phyloP scores from a whole-genome alignment of 2,888 invertebrate genomes.

The Pseudococcus longispinus region DNA sequence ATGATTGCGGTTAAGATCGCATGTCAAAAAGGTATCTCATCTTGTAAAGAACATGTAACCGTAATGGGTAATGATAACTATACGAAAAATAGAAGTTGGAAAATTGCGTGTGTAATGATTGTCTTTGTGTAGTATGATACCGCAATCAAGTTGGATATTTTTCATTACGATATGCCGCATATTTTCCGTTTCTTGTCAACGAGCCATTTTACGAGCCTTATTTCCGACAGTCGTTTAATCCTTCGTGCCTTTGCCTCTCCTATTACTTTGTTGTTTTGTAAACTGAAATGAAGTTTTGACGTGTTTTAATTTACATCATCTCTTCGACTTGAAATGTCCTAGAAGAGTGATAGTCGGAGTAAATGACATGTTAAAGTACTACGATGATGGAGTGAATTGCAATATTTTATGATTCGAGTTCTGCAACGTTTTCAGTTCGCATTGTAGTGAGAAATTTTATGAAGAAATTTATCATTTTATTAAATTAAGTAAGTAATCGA shows the following conservation, averaged over 20 bases:
- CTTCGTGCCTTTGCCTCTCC: slow-evolving; percentile 5
- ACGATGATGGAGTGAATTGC: not conserved
- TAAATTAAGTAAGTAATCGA: too few species aligned
- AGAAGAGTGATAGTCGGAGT: not conserved
- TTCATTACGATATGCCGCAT: slow-evolving; percentile 39
- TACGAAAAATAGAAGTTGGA: not conserved
- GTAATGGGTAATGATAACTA: slow-evolving; percentile 32
- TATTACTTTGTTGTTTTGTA: not conserved
- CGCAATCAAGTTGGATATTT: slow-evolving; percentile 37
- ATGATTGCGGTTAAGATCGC: slow-evolving; percentile 33
- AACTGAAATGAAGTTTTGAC: slow-evolving; percentile 26
- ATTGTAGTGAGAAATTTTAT: too few species aligned
- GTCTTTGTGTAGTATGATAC: slow-evolving; percentile 39
- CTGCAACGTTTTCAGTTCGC: too few species aligned
- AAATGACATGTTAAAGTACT: not conserved
- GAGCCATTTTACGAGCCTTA: slow-evolving; percentile 21
- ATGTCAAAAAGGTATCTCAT: slow-evolving; percentile 36
- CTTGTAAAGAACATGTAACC: slow-evolving; percentile 23
- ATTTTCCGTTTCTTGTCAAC: slow-evolving; percentile 46
- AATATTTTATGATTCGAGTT: not conserved
- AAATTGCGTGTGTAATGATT: slow-evolving; percentile 32
- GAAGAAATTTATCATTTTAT: too few species aligned
- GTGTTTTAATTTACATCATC: slow-evolving; percentile 33
- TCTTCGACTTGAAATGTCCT: not conserved
- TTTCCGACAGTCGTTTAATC: slow-evolving; percentile 32